These are phyloP conservation scores for Trachelus tabidus DNA, from an alignment of 2,888 invertebrate species.

Conservation along the genomic window DNA sequence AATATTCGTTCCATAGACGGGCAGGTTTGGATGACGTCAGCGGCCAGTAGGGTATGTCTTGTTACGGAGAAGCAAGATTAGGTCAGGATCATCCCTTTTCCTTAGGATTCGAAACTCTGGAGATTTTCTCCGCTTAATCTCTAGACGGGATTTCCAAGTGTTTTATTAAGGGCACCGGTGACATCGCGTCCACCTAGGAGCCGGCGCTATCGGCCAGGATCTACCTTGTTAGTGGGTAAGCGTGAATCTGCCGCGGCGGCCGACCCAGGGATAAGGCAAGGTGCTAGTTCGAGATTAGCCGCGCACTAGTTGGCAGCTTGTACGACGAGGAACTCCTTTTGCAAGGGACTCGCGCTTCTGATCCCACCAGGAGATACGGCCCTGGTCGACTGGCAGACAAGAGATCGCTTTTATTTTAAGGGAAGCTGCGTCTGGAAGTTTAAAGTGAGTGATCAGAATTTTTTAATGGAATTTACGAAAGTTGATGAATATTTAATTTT, in stretches of 20 bases:
- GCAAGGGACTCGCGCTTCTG: conserved; percentile 5
- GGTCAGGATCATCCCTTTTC: background rate
- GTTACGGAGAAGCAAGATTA: background rate
- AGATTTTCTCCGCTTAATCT: background rate
- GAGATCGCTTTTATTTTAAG: conserved; percentile 1
- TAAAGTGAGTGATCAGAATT: background rate
- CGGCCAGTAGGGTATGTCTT: background rate
- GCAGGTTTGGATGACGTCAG: background rate
- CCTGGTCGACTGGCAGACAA: background rate
- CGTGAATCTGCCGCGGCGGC: conserved; percentile 44
- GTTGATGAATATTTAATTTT: background rate
- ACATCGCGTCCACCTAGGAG: background rate
- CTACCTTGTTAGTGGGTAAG: conserved; percentile 55
- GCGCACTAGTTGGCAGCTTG: conserved; percentile 10
- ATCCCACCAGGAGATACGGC: background rate
- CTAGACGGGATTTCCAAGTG: background rate
- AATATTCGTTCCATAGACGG: background rate
- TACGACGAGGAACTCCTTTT: conserved; percentile 21
- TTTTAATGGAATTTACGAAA: background rate
- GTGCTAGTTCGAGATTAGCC: conserved; percentile 30
- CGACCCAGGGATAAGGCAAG: conserved; percentile 21
- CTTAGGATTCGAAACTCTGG: background rate
- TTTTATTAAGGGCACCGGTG: background rate
- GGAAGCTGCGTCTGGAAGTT: background rate
- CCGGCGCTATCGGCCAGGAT: conserved; percentile 47